Evolutionary conservation across 1,140 invertebrate genomes (phyloP).

Genomic region (Drosophila teissieri): DNA sequence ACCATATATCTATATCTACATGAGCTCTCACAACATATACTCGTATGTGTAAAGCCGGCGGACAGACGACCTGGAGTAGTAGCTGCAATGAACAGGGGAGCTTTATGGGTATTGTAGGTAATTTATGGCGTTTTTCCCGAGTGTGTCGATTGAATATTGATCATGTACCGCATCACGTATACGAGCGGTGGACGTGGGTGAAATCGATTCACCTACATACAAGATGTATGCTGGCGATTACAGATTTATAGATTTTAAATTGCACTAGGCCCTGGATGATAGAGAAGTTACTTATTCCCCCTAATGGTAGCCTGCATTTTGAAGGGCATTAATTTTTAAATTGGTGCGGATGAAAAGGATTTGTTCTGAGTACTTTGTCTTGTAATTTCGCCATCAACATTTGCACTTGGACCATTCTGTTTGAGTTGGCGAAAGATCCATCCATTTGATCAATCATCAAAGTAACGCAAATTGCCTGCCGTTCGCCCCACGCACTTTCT

Average conservation of each 20-base stretch:
- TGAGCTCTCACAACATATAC: neutral
- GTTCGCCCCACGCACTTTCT: neutral
- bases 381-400: slow-evolving; percentile 7
- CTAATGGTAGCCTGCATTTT: slow-evolving; percentile 18
- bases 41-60: neutral
- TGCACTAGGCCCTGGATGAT: neutral
- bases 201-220: slow-evolving; percentile 31
- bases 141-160: slow-evolving; percentile 44
- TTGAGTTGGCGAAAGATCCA: slow-evolving; percentile 26
- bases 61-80: slow-evolving; percentile 1
- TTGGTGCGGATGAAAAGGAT: slow-evolving; percentile 8
- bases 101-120: slow-evolving; percentile 41
- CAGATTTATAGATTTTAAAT: slow-evolving; percentile 42
- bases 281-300: neutral
- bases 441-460: slow-evolving; percentile 51
- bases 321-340: slow-evolving; percentile 31
- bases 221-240: slow-evolving; percentile 19
- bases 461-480: slow-evolving; percentile 41
- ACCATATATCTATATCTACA: slow-evolving; percentile 20
- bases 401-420: slow-evolving; percentile 30
- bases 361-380: neutral
- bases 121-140: slow-evolving; percentile 27
- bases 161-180: slow-evolving; percentile 44
- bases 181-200: slow-evolving; percentile 17
- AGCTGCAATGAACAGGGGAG: slow-evolving; percentile 13